Conservation (phyloP, 2,888 invertebrate genomes). For the Chirona hameri region DNA sequence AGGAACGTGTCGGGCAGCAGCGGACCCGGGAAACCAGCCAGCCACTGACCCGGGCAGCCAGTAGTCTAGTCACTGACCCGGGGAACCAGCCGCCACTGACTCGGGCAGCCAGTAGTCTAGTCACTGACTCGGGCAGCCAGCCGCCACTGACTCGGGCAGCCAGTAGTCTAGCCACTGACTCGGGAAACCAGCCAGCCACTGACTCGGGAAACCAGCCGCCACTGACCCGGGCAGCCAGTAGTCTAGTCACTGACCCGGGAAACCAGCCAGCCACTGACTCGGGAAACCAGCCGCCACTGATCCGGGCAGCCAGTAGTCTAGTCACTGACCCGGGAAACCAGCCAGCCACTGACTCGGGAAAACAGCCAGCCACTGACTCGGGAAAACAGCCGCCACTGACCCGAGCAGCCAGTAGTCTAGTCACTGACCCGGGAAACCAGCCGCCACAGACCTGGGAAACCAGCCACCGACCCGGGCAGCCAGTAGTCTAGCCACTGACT, state of each 20-base stretch:
- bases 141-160: too few species aligned
- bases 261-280: slow-evolving; percentile 73
- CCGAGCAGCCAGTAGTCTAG: not conserved
- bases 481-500: slow-evolving; percentile 54
- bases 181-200: slow-evolving; percentile 85
- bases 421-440: slow-evolving; percentile 78
- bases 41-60: not conserved
- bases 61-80: too few species aligned
- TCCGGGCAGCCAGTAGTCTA: not conserved
- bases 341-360: slow-evolving; percentile 66
- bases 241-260: slow-evolving; percentile 63
- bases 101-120: not conserved
- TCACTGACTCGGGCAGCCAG: slow-evolving; percentile 78
- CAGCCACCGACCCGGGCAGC: too few species aligned
- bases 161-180: slow-evolving; percentile 54
- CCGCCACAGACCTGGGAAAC: too few species aligned
- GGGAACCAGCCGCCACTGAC: too few species aligned
- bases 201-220: not conserved
- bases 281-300: slow-evolving; percentile 87
- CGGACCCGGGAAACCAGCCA: not conserved
- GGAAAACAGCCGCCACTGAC: slow-evolving; percentile 91
- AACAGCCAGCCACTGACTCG: slow-evolving; percentile 69
- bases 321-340: slow-evolving; percentile 78
- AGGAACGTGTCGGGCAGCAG: not conserved
- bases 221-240: slow-evolving; percentile 81